Evolutionary conservation across 2,797 vertebrate species (phyloP).

Genomic region (Myotis planiceps): DNA sequence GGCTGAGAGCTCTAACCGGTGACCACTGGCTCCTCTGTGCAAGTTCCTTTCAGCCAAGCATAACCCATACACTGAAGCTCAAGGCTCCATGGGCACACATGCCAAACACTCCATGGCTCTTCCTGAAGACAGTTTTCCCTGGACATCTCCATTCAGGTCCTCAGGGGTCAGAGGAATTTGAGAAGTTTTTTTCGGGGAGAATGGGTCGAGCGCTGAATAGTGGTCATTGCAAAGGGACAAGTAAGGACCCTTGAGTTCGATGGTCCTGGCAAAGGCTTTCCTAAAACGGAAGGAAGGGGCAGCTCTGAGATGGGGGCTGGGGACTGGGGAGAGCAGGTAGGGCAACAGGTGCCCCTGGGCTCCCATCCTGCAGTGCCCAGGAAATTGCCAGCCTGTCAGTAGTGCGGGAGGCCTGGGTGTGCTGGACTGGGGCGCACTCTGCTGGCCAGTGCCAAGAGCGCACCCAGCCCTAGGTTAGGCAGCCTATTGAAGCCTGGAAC

Average conservation of each 20-base stretch:
- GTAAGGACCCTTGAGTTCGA: not conserved
- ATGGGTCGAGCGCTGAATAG: not conserved
- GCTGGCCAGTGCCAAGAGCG: not conserved
- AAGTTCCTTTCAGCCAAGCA: not conserved
- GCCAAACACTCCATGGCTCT: not conserved
- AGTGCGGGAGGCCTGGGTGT: not conserved
- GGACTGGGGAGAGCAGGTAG: not conserved
- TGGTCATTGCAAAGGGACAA: not conserved
- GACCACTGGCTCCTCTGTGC: not conserved
- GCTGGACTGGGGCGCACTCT: constrained; percentile 51
- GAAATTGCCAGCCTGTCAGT: not conserved
- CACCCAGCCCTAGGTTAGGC: not conserved
- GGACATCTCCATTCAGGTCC: not conserved
- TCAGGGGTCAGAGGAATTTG: not conserved
- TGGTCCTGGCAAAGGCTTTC: not conserved
- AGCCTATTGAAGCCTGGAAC: not conserved
- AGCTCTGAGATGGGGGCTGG: not conserved
- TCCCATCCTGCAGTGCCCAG: not conserved
- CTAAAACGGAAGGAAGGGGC: not conserved
- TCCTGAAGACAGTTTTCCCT: not conserved
- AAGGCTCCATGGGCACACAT: not conserved
- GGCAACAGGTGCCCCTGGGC: too few species aligned
- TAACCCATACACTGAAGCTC: not conserved
- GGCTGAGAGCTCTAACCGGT: not conserved
- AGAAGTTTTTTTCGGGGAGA: not conserved